These are phyloP conservation scores for Rhadinocentrus ornatus DNA, from an alignment of 2,797 vertebrate species.

Conservation along the genomic window DNA sequence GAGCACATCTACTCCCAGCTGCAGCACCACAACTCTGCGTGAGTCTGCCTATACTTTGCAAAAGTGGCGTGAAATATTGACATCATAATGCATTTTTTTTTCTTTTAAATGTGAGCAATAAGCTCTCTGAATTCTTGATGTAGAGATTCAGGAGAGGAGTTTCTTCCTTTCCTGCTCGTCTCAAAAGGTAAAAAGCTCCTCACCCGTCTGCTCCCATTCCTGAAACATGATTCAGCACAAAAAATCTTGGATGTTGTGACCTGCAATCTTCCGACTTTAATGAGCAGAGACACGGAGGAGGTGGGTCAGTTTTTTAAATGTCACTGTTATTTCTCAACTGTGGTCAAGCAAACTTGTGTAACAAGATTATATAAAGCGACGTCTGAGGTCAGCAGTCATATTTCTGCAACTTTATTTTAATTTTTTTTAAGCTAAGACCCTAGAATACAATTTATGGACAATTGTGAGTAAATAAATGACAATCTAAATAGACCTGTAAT, in stretches of 20 bases:
- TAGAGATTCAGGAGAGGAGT: conserved; percentile 88
- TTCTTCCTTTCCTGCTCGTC: conserved; percentile 89
- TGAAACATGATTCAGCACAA: conserved; percentile 79
- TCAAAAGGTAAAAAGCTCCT: conserved; percentile 90
- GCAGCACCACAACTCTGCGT: conserved; percentile 81
- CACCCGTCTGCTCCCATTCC: conserved; percentile 87
- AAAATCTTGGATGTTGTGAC: conserved; percentile 83
- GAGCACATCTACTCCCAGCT: conserved; percentile 86
- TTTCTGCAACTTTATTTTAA: neutral
- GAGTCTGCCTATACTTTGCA: conserved; percentile 50
- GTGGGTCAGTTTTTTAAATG: conserved; percentile 62
- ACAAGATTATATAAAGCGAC: neutral
- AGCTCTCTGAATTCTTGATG: neutral
- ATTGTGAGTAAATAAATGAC: too few relatives aligned
- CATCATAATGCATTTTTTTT: neutral
- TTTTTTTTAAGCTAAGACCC: neutral
- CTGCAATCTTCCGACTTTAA: conserved; percentile 86
- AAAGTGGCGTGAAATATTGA: neutral
- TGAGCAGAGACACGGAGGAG: conserved; percentile 87
- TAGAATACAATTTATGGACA: too few relatives aligned
- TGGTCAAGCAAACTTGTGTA: neutral
- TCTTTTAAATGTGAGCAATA: neutral
- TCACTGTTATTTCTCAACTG: neutral
- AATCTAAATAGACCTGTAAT: neutral
- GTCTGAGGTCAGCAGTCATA: neutral